Evolutionary conservation across 2,113 vertebrate genomes (phyloP).

Genomic region (Ploceus nigricollis): DNA sequence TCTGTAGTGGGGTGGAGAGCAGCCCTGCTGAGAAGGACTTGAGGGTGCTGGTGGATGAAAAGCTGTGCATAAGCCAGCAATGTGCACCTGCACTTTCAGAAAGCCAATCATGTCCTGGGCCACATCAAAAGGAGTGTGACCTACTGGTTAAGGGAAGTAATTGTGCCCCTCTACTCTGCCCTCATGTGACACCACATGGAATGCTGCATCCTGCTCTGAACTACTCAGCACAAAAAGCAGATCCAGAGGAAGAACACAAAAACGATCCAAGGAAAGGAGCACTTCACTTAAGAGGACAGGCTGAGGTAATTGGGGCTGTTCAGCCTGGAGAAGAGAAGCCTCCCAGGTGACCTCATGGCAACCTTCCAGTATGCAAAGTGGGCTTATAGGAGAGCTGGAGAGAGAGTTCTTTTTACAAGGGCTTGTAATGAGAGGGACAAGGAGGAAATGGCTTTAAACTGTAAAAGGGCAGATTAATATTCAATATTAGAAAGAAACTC

Average conservation of each 20-base stretch:
- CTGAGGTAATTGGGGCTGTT: neutral
- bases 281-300: neutral
- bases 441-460: neutral
- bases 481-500: neutral
- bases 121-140: neutral
- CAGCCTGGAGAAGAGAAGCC: neutral
- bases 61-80: neutral
- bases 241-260: neutral
- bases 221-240: neutral
- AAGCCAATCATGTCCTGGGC: neutral
- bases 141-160: neutral
- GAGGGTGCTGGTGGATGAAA: neutral
- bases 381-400: neutral
- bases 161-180: neutral
- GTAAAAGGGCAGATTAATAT: neutral
- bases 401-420: neutral
- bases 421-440: neutral
- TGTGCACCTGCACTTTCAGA: neutral
- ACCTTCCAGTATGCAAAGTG: neutral
- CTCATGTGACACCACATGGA: neutral
- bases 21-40: neutral
- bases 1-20: neutral
- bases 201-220: neutral
- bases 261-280: neutral
- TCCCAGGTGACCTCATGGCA: neutral